Conservation (phyloP, 2,797 vertebrate genomes). For the Morus bassanus region DNA sequence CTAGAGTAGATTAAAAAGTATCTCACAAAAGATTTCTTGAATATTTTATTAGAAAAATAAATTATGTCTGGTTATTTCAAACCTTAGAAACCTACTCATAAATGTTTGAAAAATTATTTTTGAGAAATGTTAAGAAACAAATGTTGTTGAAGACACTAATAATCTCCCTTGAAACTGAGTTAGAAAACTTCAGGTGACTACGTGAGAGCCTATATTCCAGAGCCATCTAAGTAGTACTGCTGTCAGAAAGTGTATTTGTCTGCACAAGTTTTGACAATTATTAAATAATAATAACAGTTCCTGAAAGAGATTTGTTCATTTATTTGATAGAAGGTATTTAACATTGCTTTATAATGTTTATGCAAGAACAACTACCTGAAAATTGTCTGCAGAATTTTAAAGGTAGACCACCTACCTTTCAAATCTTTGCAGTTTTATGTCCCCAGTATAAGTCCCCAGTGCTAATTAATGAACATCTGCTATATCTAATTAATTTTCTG, state of each 20-base stretch:
- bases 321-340: neutral
- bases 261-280: neutral
- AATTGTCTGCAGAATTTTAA: neutral
- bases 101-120: neutral
- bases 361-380: neutral
- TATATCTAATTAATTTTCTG: neutral
- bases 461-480: neutral
- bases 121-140: neutral
- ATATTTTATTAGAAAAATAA: neutral
- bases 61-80: neutral
- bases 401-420: neutral
- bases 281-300: neutral
- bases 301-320: neutral
- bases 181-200: neutral
- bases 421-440: neutral
- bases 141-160: neutral
- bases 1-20: neutral
- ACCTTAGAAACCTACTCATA: neutral
- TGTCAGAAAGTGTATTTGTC: neutral
- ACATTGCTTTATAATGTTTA: neutral
- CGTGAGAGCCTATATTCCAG: neutral
- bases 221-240: neutral
- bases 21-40: neutral
- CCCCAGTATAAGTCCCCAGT: neutral
- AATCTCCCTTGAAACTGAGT: neutral